Evolutionary conservation across 2,888 invertebrate species (phyloP).

Genomic region (Tipula unca): DNA sequence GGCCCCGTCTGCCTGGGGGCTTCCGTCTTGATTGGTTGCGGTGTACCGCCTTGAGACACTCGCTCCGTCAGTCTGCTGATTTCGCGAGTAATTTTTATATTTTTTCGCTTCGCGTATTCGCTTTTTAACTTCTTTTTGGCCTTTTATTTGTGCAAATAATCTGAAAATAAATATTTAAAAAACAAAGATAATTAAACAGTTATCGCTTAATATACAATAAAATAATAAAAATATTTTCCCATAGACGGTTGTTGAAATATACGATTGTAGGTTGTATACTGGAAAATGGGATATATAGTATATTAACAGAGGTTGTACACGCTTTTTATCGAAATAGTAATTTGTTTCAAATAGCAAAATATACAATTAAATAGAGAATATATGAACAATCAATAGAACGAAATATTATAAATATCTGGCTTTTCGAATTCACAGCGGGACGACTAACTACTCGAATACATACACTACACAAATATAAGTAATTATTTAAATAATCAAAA

Average conservation of each 20-base stretch:
- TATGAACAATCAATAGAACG: too few species aligned
- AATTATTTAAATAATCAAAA: not conserved
- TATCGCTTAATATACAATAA: not conserved
- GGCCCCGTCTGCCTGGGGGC: constrained; percentile 64
- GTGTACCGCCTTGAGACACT: constrained; percentile 21
- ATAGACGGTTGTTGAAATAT: not conserved
- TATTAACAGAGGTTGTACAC: not conserved
- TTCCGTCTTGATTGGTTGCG: constrained; percentile 50
- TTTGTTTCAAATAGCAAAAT: too few species aligned
- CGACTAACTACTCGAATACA: too few species aligned
- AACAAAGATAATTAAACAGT: not conserved
- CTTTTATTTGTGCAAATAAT: constrained; percentile 1
- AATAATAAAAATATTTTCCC: not conserved
- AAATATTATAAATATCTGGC: too few species aligned
- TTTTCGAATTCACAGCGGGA: too few species aligned
- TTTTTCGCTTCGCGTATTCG: not conserved
- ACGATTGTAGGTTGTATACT: not conserved
- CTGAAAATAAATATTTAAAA: not conserved
- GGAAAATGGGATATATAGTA: not conserved
- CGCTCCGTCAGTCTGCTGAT: constrained; percentile 19
- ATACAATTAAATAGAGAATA: too few species aligned
- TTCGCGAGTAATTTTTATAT: constrained; percentile 15
- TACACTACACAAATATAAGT: too few species aligned
- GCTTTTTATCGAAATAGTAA: too few species aligned
- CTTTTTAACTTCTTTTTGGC: not conserved